Conservation (phyloP, 2,888 invertebrate species). For the Euzetes globulus region DNA sequence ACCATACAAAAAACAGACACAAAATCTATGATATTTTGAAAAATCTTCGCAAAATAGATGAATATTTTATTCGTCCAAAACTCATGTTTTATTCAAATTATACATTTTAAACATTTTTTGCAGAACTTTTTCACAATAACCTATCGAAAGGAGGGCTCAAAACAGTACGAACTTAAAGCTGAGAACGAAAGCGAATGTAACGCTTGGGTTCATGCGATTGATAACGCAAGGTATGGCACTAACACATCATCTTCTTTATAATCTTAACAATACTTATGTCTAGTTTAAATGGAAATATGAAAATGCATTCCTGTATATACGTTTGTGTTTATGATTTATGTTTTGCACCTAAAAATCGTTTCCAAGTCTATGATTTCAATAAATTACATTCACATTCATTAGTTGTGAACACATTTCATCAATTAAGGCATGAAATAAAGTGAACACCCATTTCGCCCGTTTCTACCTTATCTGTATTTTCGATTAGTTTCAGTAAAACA, state of each 20-base stretch:
- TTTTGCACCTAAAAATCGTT: neutral
- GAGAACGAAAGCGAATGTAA: constrained; percentile 77
- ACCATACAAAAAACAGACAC: neutral
- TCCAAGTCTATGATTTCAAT: neutral
- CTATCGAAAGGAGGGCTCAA: constrained; percentile 72
- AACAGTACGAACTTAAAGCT: constrained; percentile 77
- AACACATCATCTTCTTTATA: too few species aligned
- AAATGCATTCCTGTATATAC: neutral
- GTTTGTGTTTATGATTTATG: neutral
- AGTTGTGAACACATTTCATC: neutral
- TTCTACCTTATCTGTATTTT: neutral
- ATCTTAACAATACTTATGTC: neutral
- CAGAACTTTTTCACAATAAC: constrained; percentile 83
- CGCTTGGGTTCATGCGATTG: constrained; percentile 80
- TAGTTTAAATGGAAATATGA: neutral
- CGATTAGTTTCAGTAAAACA: constrained; percentile 71
- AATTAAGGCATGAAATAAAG: neutral
- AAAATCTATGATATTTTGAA: neutral
- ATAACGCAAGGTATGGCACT: constrained; percentile 69
- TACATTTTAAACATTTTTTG: constrained; percentile 46
- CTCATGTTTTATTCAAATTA: constrained; percentile 13
- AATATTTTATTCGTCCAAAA: neutral
- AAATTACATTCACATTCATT: neutral
- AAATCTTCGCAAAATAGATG: neutral
- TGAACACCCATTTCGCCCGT: neutral